Conservation (phyloP, 2,888 invertebrate genomes). For the Candidula unifasciata region DNA sequence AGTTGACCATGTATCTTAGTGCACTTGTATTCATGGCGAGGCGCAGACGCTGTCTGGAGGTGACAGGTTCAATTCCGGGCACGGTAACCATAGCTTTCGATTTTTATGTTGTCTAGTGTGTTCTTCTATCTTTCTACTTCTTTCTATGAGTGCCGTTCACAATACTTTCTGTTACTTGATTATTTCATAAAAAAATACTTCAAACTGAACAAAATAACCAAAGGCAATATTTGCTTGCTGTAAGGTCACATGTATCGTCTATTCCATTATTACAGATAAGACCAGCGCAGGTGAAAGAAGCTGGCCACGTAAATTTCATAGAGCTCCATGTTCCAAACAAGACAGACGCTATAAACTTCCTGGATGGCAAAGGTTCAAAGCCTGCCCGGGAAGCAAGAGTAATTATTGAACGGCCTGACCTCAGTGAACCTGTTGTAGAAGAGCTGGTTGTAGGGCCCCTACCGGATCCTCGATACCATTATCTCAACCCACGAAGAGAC, state of each 20-base stretch:
- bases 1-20: no score
- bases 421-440: conserved; percentile 55
- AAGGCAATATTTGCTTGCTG: neutral
- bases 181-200: no score
- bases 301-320: conserved; percentile 29
- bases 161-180: no score
- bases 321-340: conserved; percentile 62
- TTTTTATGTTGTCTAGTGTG: no score
- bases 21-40: no score
- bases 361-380: conserved; percentile 53
- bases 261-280: conserved; percentile 1
- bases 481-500: conserved; percentile 47
- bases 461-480: conserved; percentile 58
- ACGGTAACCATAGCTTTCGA: no score
- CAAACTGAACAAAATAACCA: neutral
- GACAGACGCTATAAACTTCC: conserved; percentile 53
- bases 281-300: neutral
- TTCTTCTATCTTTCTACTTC: no score
- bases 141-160: no score
- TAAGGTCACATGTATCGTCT: neutral
- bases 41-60: no score
- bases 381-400: conserved; percentile 62
- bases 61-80: no score
- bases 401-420: conserved; percentile 56
- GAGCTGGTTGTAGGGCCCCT: conserved; percentile 64